Percentiles rank a stretch among this genome's conserved stretches.
Conservation (phyloP, 30 jellyfish, hydroid and myxozoan species). For the Nemopilema nomurai region DNA sequence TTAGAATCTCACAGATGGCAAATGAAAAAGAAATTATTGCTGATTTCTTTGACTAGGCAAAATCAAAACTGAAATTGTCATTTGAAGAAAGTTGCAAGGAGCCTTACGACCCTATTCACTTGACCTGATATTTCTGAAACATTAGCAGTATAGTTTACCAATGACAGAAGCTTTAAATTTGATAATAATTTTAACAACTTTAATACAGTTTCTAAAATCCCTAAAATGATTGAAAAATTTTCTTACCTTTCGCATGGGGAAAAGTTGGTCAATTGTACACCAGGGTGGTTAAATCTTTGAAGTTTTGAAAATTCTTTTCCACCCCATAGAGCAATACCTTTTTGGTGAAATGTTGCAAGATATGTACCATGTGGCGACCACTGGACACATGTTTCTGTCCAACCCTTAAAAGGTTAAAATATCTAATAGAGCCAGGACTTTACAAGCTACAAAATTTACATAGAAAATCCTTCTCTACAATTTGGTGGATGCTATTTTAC, state of each 20-base stretch:
- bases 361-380: slow-evolving; percentile 97
- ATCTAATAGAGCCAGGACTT: too few relatives aligned
- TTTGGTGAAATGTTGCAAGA: slow-evolving; percentile 89
- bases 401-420: slow-evolving; percentile 53
- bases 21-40: too few relatives aligned
- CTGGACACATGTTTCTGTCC: slow-evolving; percentile 94
- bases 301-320: slow-evolving; percentile 82
- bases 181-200: too few relatives aligned
- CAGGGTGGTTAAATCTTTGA: slow-evolving; percentile 78
- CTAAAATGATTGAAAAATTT: not conserved
- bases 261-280: slow-evolving; percentile 84
- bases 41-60: too few relatives aligned
- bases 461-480: too few relatives aligned
- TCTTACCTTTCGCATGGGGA: slow-evolving; percentile 97
- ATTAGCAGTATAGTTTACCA: not conserved
- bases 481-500: too few relatives aligned
- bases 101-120: too few relatives aligned
- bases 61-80: not conserved
- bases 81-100: not conserved
- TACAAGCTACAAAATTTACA: too few relatives aligned
- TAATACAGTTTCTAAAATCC: too few relatives aligned
- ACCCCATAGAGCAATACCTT: slow-evolving; percentile 97
- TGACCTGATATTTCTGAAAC: too few relatives aligned
- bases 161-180: not conserved
- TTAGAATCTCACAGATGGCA: too few relatives aligned